Percentiles rank a stretch among this genome's conserved stretches.
Conservation (phyloP, 2,797 vertebrate genomes). For the Pipistrellus pipistrellus region DNA sequence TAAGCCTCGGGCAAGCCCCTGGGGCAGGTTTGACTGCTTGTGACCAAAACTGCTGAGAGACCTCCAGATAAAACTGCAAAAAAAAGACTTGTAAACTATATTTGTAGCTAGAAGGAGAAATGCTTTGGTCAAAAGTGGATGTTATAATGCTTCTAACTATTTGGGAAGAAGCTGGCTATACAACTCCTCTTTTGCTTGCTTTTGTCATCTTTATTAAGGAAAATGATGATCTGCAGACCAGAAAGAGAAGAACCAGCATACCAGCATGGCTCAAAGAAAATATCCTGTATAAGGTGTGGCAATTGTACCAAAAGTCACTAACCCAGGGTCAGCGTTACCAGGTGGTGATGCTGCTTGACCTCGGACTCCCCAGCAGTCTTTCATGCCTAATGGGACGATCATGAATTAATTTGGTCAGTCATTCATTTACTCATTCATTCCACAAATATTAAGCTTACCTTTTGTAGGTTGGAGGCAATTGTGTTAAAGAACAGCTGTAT, state of each 20-base stretch:
- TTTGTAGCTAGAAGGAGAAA: conserved; percentile 25
- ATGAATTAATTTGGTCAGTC: not conserved
- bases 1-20: not conserved
- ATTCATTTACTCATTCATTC: not conserved
- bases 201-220: not conserved
- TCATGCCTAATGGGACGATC: not conserved
- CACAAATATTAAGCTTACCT: not conserved
- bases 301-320: not conserved
- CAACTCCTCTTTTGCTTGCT: not conserved
- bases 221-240: not conserved
- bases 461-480: not conserved
- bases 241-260: not conserved
- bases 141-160: not conserved
- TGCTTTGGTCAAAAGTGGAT: conserved; percentile 19
- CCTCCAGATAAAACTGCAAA: not conserved
- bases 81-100: not conserved
- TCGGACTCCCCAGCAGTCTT: not conserved
- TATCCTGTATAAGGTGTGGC: not conserved
- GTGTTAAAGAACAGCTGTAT: not conserved
- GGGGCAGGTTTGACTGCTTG: not conserved
- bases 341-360: not conserved
- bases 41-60: not conserved
- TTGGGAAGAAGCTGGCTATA: not conserved
- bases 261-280: not conserved
- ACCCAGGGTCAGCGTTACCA: not conserved